A percentile compares a stretch with the other conserved stretches of the same genome.
phyloP scores from a whole-genome alignment of 2,888 invertebrate genomes.

The Gibbula magus region DNA sequence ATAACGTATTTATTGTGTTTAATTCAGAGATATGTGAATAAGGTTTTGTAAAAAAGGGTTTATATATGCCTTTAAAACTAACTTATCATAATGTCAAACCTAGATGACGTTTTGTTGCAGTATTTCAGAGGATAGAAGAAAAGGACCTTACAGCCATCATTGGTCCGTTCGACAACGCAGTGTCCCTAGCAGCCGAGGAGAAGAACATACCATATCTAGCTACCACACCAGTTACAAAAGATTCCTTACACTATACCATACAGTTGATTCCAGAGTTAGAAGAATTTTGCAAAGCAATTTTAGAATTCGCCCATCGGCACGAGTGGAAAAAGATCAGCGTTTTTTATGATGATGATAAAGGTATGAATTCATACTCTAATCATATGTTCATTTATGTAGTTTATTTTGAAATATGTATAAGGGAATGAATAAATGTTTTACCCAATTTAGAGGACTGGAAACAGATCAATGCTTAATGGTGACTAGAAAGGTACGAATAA shows the following conservation, averaged over 20 bases:
- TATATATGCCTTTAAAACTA: too few relatives aligned
- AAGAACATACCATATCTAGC: slow-evolving; percentile 59
- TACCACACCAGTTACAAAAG: slow-evolving; percentile 47
- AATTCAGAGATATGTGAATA: too few relatives aligned
- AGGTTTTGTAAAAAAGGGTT: too few relatives aligned
- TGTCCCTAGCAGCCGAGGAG: slow-evolving; percentile 60
- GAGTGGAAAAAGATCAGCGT: slow-evolving; percentile 63
- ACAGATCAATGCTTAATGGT: too few relatives aligned
- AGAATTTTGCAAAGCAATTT: slow-evolving; percentile 56
- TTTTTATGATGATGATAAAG: slow-evolving; percentile 64
- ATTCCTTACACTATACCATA: slow-evolving; percentile 50
- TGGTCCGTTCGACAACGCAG: slow-evolving; percentile 59
- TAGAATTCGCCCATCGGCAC: slow-evolving; percentile 57
- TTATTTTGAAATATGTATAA: too few relatives aligned
- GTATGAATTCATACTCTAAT: too few relatives aligned
- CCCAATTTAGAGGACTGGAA: too few relatives aligned
- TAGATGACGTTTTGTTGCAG: background rate
- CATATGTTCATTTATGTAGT: too few relatives aligned
- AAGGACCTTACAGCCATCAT: slow-evolving; percentile 53
- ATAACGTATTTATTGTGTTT: too few relatives aligned
- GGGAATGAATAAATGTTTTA: too few relatives aligned
- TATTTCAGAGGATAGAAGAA: slow-evolving; percentile 24
- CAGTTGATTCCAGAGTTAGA: slow-evolving; percentile 55
- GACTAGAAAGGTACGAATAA: too few relatives aligned
- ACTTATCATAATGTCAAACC: too few relatives aligned